Evolutionary conservation across 2,888 invertebrate species (phyloP).

Genomic region (Hemistola chrysoprasaria): DNA sequence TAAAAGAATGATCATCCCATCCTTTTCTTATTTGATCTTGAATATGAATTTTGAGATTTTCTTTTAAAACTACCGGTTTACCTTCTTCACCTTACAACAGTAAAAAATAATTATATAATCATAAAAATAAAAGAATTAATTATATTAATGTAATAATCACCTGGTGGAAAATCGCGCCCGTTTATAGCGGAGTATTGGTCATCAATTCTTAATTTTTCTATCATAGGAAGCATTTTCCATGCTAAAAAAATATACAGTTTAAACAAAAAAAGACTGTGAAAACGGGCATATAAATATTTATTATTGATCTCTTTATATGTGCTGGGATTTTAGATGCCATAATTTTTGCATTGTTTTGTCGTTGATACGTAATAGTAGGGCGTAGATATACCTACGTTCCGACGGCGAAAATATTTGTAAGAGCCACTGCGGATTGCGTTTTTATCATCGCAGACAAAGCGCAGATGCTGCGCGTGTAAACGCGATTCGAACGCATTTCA

Average conservation of each 20-base stretch:
- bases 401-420: too few species aligned
- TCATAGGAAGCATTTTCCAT: constrained; percentile 43
- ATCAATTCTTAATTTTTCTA: constrained; percentile 29
- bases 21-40: constrained; percentile 92
- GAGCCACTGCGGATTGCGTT: too few species aligned
- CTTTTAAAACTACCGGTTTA: constrained; percentile 88
- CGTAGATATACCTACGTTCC: too few species aligned
- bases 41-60: constrained; percentile 88
- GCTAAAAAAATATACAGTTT: constrained; percentile 34
- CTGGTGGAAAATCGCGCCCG: constrained; percentile 45
- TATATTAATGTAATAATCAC: constrained; percentile 33
- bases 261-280: neutral
- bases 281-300: too few species aligned
- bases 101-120: too few species aligned
- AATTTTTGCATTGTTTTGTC: too few species aligned
- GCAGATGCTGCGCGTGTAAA: too few species aligned
- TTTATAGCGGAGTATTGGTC: constrained; percentile 40
- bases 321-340: too few species aligned
- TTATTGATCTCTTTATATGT: too few species aligned
- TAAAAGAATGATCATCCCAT: constrained; percentile 98
- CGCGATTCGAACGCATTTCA: too few species aligned
- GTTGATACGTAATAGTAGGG: too few species aligned
- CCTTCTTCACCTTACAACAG: constrained; percentile 73
- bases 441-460: too few species aligned
- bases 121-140: neutral